phyloP scores from a whole-genome alignment of 2,797 vertebrate genomes.

The Chlorospingus flavigularis region DNA sequence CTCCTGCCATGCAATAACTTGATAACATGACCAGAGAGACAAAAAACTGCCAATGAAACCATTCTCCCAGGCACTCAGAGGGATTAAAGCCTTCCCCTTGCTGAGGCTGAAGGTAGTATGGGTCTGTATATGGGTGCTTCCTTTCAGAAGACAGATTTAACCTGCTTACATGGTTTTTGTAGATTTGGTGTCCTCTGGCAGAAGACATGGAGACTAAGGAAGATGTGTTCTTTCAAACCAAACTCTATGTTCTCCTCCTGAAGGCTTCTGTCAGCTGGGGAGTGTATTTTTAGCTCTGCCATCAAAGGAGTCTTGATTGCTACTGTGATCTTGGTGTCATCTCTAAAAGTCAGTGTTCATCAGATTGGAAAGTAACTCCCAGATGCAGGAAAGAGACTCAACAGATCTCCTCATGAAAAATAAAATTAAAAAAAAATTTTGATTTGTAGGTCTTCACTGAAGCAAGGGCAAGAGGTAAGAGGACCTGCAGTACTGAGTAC shows the following conservation, averaged over 20 bases:
- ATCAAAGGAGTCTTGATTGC: constrained; percentile 67
- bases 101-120: background rate
- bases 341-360: constrained; percentile 42
- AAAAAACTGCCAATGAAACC: background rate
- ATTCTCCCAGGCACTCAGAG: background rate
- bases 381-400: constrained; percentile 6
- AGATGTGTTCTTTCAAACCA: constrained; percentile 28
- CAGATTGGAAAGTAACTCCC: constrained; percentile 36
- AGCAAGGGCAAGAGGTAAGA: background rate
- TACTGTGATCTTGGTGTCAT: constrained; percentile 49
- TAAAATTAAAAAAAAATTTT: background rate
- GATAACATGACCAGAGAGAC: background rate
- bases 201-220: background rate
- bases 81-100: background rate
- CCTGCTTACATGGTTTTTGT: background rate
- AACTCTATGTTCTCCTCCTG: background rate
- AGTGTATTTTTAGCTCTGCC: constrained; percentile 62
- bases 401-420: constrained; percentile 1
- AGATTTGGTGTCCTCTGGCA: background rate
- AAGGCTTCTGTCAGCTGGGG: constrained; percentile 41
- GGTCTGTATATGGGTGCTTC: background rate
- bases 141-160: background rate
- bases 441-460: background rate
- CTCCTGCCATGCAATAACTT: background rate
- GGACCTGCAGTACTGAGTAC: background rate